These are phyloP conservation scores for Leptinotarsa peninsularis DNA, from an alignment of 2,888 invertebrate species.

Conservation along the genomic window DNA sequence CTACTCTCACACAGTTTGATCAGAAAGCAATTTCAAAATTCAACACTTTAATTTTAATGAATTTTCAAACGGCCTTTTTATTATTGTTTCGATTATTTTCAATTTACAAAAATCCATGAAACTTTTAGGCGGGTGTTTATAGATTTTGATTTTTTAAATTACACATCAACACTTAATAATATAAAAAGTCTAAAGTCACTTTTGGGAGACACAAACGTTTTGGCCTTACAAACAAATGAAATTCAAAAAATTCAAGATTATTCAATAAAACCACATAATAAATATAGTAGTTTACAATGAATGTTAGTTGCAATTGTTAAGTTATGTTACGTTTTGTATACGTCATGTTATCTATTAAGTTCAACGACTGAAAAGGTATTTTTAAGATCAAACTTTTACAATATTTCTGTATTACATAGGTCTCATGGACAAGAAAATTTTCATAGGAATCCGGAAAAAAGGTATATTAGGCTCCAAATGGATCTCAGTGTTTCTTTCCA, in stretches of 20 bases:
- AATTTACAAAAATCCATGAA: slow-evolving; percentile 36
- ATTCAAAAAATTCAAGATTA: slow-evolving; percentile 51
- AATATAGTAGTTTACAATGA: slow-evolving; percentile 53
- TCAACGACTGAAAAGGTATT: slow-evolving; percentile 47
- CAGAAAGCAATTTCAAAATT: slow-evolving; percentile 40
- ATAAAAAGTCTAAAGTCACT: slow-evolving; percentile 59
- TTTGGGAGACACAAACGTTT: slow-evolving; percentile 63
- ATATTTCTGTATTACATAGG: slow-evolving; percentile 23
- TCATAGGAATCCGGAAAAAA: not conserved
- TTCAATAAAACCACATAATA: slow-evolving; percentile 60
- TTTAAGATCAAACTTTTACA: slow-evolving; percentile 46
- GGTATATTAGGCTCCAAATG: not conserved
- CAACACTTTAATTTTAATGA: slow-evolving; percentile 42
- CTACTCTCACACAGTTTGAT: slow-evolving; percentile 48
- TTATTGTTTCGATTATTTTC: slow-evolving; percentile 32
- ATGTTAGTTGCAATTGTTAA: slow-evolving; percentile 57
- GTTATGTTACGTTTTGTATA: slow-evolving; percentile 54
- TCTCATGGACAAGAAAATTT: slow-evolving; percentile 14
- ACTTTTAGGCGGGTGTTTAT: slow-evolving; percentile 47
- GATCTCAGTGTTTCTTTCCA: not conserved
- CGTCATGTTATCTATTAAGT: slow-evolving; percentile 52
- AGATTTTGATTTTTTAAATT: slow-evolving; percentile 43
- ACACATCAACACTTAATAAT: slow-evolving; percentile 44
- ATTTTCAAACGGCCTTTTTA: slow-evolving; percentile 30
- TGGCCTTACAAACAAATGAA: slow-evolving; percentile 55